Base-by-base conservation (phyloP, 2,113 vertebrate species). In the Atlantisia rogersi region DNA sequence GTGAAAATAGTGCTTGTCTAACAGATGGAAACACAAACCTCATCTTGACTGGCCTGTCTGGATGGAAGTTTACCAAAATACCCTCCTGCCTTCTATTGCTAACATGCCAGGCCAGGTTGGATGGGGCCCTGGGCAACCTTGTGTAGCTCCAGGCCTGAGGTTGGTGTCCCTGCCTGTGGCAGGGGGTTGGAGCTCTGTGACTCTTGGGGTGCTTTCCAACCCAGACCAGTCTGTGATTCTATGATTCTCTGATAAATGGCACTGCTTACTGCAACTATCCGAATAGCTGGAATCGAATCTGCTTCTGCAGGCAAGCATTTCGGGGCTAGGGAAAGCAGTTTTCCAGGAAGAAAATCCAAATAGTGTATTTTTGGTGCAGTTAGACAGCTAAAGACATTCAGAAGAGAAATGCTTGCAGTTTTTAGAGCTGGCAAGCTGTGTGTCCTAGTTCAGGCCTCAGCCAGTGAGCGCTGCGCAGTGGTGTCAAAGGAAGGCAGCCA, bases 291-390 rank as follows among this genome's bases (percentile, higher is more conserved):
- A 65, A 15, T 8, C 1, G 1, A 71, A 55, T 67, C 70, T 65
- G 35, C 74, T 75, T 65, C 39, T 48, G 7, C 62, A 78, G 64
- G 39, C 79, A 53, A 85, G 20, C 2, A 3, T 67, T 79, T 91
- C 15, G 39, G 59, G 29, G 32, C 28, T 85, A 19, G 31, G 28
- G 37, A 68, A 91, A 73, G 11, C 3, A 59, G 39, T 59, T 95
- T 95, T 95, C 67, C 84, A 85, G 91, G 87, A 94, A 87, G 87
- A 77, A 79, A 75, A 82, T 87, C 39, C 55, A 85, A 92, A 28
- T 3, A 16, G 20, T 15, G 16, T 74, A 46, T 55, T 73, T 91
- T 85, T 39, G 17, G 58, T 92, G 69, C 82, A 78, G 76, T 46
- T 60, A 68, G 77, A 26, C 70, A 82, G 86, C 64, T 83, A 59